These are phyloP conservation scores for Sternotherus odoratus DNA, from an alignment of 2,797 vertebrate species.

Conservation along the genomic window DNA sequence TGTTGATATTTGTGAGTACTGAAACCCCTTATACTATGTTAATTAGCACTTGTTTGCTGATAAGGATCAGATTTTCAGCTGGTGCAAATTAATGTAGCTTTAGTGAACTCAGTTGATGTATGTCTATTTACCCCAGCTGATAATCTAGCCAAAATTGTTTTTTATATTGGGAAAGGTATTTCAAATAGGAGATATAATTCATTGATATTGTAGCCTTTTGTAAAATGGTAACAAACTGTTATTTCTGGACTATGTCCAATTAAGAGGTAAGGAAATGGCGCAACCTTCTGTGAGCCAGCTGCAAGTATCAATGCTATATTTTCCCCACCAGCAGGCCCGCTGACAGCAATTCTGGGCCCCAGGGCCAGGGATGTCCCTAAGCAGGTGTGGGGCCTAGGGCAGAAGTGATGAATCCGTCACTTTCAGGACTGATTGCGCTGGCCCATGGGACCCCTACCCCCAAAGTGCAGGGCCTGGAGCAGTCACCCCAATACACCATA, in stretches of 20 bases:
- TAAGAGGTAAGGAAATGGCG: neutral
- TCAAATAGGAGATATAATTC: neutral
- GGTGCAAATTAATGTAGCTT: neutral
- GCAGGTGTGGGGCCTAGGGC: no score
- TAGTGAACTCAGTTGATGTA: neutral
- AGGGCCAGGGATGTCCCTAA: no score
- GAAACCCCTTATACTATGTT: neutral
- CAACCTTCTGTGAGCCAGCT: no score
- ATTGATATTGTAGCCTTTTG: neutral
- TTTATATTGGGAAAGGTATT: neutral
- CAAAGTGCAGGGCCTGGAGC: no score
- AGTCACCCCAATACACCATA: no score
- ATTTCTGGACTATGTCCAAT: neutral
- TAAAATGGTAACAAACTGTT: neutral
- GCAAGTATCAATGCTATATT: no score
- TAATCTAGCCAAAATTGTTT: neutral
- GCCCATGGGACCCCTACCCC: no score
- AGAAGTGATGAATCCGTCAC: no score
- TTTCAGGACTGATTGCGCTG: no score
- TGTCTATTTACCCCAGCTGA: neutral
- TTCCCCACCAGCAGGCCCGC: no score
- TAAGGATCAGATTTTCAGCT: neutral
- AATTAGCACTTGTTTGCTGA: neutral
- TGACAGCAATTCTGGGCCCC: no score
- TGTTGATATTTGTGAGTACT: neutral